A percentile compares a stretch with the other conserved stretches of the same genome.
Evolutionary conservation across 2,888 invertebrate species (phyloP).

Genomic region (Crepidodera aurea): DNA sequence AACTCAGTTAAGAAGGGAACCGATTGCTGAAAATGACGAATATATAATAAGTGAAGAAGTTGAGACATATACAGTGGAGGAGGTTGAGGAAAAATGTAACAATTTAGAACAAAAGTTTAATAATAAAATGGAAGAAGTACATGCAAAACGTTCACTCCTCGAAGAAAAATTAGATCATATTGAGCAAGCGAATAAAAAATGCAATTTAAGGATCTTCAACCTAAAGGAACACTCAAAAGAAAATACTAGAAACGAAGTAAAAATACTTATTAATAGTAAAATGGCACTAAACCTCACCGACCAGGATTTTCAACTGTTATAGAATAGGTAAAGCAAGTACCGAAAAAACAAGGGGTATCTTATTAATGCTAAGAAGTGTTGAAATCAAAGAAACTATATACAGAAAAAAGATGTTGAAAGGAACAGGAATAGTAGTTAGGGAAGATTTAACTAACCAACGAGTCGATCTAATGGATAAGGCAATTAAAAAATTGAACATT

Average conservation of each 20-base stretch:
- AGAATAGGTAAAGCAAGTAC: conserved; percentile 77
- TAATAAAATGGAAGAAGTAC: no score
- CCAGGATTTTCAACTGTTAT: conserved; percentile 8
- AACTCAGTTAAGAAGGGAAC: no score
- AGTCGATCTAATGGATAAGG: no score
- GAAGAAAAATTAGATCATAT: conserved; percentile 54
- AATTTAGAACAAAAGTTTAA: no score
- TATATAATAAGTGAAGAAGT: no score
- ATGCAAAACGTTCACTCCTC: no score
- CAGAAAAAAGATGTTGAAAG: background rate
- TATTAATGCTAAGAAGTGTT: conserved; percentile 1
- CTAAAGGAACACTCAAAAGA: conserved; percentile 4
- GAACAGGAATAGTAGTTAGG: no score
- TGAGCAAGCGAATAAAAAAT: conserved; percentile 7
- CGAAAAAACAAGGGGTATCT: conserved; percentile 8
- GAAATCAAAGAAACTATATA: conserved; percentile 3
- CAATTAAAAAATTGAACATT: no score
- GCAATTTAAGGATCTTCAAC: conserved; percentile 9
- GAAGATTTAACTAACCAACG: no score
- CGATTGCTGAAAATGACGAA: no score
- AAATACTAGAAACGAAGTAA: conserved; percentile 3
- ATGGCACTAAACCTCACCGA: conserved; percentile 4
- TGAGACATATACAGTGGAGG: no score
- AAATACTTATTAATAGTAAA: background rate
- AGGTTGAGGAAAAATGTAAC: no score